Base-by-base conservation (phyloP, 2,888 invertebrate genomes). In the Geotrupes spiniger region DNA sequence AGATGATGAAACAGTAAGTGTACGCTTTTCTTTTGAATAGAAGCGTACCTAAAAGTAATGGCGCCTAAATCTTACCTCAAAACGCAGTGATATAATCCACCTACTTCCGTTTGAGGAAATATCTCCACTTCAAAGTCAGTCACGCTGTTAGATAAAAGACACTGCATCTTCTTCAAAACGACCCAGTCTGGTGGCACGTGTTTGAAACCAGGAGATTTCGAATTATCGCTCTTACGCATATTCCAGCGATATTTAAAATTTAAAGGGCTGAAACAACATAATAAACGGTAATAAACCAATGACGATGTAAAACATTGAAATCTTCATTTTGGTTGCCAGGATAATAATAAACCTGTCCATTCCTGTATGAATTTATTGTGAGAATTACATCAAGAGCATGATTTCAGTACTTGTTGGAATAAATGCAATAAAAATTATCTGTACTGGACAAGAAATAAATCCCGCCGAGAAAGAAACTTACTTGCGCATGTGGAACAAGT, bases 91-190 rank as follows among this genome's bases (percentile, higher is more conserved):
- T 72, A 71, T 29, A 61, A 54, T 16, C 66, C 69, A 5, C 53
- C 40, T 2, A 36, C 16, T 16, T 62, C 39, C 40, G 60, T 53
- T 33, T 56, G 52, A n/a, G 63, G 49, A 43, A 46, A 48, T 4
- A 64, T 57, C 15, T 53, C 53, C 11, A 76, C 52, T 10, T 59
- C 56, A 48, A 74, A 71, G 8, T 62, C 62, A 2, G 62, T 59
- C 1, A 45, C 51, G 1, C 67, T 63, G 29, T 64, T 63, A 5
- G 66, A 60, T 2, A 57, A 51, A 31, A 75, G 57, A 29, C 53
- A 42, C n/a, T 66, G 65, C 11, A 29, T 49, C 1, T 36, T 41
- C 2, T 68, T 66, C 37, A 56, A 29, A 15, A 72, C 59, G 9
- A 74, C 51, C 59, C 63, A 60, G 9, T 63, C 52, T 1, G 57